These are phyloP conservation scores for Lycophotia porphyrea DNA, from an alignment of 2,888 invertebrate species.

Conservation along the genomic window DNA sequence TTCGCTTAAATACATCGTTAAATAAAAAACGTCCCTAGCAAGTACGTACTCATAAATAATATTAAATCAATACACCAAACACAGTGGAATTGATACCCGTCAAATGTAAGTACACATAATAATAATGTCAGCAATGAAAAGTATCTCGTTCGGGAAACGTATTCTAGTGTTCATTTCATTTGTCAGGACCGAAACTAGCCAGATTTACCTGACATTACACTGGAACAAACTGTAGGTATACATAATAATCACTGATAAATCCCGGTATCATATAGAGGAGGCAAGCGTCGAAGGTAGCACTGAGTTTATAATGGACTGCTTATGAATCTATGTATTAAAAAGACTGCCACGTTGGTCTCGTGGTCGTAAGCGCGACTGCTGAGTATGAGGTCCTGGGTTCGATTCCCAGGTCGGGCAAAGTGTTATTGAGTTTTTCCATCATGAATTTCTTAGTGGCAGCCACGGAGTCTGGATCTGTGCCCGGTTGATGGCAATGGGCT, in stretches of 20 bases:
- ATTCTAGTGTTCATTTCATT: constrained; percentile 30
- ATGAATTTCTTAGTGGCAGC: too few species aligned
- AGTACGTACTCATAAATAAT: constrained; percentile 30
- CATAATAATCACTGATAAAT: neutral
- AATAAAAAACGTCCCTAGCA: constrained; percentile 24
- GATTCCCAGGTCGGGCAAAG: too few species aligned
- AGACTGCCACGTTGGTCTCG: too few species aligned
- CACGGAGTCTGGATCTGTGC: too few species aligned
- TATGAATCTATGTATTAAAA: neutral
- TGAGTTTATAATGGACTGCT: neutral
- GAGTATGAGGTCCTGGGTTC: too few species aligned
- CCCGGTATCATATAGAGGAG: neutral
- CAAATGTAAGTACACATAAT: constrained; percentile 37
- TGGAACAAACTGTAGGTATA: neutral
- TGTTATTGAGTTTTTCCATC: too few species aligned
- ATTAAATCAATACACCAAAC: constrained; percentile 43
- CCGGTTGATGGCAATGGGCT: too few species aligned
- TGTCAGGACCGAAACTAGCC: neutral
- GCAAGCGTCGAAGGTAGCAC: neutral
- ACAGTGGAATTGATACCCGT: constrained; percentile 32
- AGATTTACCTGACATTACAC: neutral
- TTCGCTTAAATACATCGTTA: constrained; percentile 23
- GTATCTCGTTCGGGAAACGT: constrained; percentile 25
- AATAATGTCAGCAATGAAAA: constrained; percentile 41
- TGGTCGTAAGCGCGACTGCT: too few species aligned